Base-by-base conservation (phyloP, 2,888 invertebrate species). In the Rhagonycha lutea region DNA sequence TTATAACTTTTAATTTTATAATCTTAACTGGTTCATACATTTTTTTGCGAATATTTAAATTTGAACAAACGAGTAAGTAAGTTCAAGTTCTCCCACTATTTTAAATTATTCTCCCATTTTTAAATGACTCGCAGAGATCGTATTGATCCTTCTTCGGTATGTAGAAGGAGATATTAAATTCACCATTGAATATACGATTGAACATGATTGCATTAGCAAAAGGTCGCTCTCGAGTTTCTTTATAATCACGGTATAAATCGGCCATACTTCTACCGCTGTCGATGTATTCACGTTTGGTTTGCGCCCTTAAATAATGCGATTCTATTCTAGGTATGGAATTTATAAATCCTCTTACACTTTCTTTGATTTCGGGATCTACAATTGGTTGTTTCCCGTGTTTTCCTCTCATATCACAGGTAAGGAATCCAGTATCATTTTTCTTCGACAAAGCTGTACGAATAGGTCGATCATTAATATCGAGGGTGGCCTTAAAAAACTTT, bases 181-280 rank as follows among this genome's bases (percentile, higher is more conserved):
- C 76, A 14, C 14, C 18, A 65, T 80, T 80, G 68, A 80, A 81
- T 14, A 81, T 77, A 10, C 71, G 18, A 18, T 29, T 68, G 72
- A 73, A 81, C 77, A 74, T 78, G 8, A 23, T 24, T 7, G 47
- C 61, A 75, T 78, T 74, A 62, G 14, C 11, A 62, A 62, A 62
- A 14, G 67, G n/a, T 71, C 61, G 61, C 63, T 78, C 63, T 14
- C 80, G 78, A 14, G 74, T 67, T 28, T 77, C 68, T 71, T 73
- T 74, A 68, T 82, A 81, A 76, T 83, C 80, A 62, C 82, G 32
- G 69, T 82, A 74, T 26, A 83, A 29, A 28, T 80, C 78, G 23
- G 79, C 75, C 23, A 83, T 61, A 68, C 80, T 79, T 74, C 80
- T 82, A 23, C 80, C 80, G n/a, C 81, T 81, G 9, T 81, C 81